These are phyloP conservation scores for Theocolax elegans DNA, from an alignment of 1,140 invertebrate genomes.

Conservation along the genomic window DNA sequence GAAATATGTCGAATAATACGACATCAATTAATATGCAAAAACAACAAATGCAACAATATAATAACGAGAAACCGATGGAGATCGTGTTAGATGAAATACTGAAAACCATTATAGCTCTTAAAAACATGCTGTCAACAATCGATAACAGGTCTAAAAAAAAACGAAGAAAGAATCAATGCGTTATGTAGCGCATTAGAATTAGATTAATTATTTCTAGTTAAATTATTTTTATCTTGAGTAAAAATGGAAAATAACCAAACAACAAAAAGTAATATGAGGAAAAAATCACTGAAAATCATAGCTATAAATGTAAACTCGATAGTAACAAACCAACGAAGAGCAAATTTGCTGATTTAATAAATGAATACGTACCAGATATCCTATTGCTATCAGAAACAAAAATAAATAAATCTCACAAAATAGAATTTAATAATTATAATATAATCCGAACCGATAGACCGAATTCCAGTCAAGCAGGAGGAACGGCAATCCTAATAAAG, in stretches of 20 bases:
- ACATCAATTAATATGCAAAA: neutral
- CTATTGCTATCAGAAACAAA: slow-evolving; percentile 43
- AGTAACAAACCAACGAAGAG: slow-evolving; percentile 34
- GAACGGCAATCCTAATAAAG: slow-evolving; percentile 33
- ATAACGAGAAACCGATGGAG: neutral
- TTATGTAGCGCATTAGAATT: too few relatives aligned
- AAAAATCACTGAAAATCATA: slow-evolving; percentile 37
- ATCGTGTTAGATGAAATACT: too few relatives aligned
- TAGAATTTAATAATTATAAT: slow-evolving; percentile 40
- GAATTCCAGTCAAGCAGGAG: neutral
- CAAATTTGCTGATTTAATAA: slow-evolving; percentile 6
- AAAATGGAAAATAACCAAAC: neutral
- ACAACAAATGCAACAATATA: neutral
- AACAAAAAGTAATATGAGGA: neutral
- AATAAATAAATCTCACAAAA: slow-evolving; percentile 25
- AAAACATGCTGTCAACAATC: neutral
- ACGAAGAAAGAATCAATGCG: too few relatives aligned
- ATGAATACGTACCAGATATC: slow-evolving; percentile 36
- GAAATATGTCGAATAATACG: neutral
- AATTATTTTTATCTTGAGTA: neutral
- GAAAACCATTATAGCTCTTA: neutral
- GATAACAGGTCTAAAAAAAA: neutral
- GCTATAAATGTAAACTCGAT: slow-evolving; percentile 43
- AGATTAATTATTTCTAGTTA: neutral
- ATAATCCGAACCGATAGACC: slow-evolving; percentile 41